Conservation (phyloP, 35 echinoderm and acorn worm genomes). For the Heliocidaris tuberculata region DNA sequence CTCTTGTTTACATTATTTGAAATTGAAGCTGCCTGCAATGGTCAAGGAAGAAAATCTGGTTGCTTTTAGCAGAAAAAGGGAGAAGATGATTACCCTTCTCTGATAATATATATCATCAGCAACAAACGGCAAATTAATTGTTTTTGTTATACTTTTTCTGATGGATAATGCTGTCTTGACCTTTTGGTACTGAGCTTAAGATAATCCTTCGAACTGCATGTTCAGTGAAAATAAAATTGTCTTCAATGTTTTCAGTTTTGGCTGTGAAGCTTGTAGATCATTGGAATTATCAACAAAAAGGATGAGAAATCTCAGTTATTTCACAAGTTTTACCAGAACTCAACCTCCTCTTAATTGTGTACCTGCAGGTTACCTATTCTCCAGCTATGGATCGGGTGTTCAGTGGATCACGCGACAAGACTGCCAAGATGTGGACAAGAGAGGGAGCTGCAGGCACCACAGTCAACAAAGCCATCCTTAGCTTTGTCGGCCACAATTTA, state of each 20-base stretch:
- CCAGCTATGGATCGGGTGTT: constrained; percentile 64
- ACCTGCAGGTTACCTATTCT: constrained; percentile 67
- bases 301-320: neutral
- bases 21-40: no score
- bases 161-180: no score
- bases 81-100: no score
- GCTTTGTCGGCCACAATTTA: constrained; percentile 75
- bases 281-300: neutral
- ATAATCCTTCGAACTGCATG: no score
- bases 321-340: neutral
- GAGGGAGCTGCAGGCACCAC: constrained; percentile 44
- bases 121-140: no score
- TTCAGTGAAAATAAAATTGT: no score
- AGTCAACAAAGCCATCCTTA: constrained; percentile 43
- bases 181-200: no score
- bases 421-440: constrained; percentile 81
- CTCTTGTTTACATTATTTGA: no score
- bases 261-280: neutral
- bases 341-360: constrained; percentile 1
- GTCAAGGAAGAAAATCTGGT: no score
- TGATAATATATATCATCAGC: no score
- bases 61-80: no score
- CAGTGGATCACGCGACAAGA: constrained; percentile 91
- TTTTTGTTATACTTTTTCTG: no score
- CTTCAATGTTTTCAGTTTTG: neutral